Evolutionary conservation across 2,797 vertebrate species (phyloP), one percentile per base, ranked within the genome.

Genomic region (Tapirus indicus): DNA sequence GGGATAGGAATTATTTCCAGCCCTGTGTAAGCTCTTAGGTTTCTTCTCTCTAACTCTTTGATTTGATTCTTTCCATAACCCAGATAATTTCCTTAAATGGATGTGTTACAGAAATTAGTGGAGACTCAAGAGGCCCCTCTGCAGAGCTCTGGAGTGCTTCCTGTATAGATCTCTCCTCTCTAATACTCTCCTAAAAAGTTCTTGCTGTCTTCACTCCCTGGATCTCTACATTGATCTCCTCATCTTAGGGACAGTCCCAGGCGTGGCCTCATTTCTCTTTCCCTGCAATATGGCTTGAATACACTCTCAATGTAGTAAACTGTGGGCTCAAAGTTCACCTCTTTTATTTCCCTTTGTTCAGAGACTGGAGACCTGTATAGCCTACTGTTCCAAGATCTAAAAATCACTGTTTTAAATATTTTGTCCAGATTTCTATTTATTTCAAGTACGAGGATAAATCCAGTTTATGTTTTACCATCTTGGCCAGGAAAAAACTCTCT

Each of bases 341-440:
- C 8, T 62, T 77, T 80, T 38, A 56, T 64, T 77, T 94, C 3
- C 32, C 16, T 16, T 82, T 69, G 4, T 68, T 83, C 44, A 71
- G 41, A 60, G 12, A 71, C 25, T 17, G 21, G 4, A 7, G 12
- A 88, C 9, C 38, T 68, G 0, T 44, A 10, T 1, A 23, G 2
- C 5, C 18, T 69, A n/a, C 27, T 44, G 7, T 60, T 16, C 27
- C 25, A 62, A 13, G 56, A 60, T 94, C 17, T 27, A 35, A 64
- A 85, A 64, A 38, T 41, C 10, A 79, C 47, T 88, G 29, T 38
- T 94, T 91, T 25, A 75, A 17, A 47, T 82, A 52, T 79, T 91
- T 85, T 88, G 29, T 41, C 58, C 4, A 62, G 0, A 74, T 41
- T 41, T 72, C 32, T 72, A 41, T 82, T 75, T 58, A 12, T 82